These are phyloP conservation scores for Drosophila santomea DNA, from an alignment of 1,140 invertebrate genomes.

Conservation along the genomic window DNA sequence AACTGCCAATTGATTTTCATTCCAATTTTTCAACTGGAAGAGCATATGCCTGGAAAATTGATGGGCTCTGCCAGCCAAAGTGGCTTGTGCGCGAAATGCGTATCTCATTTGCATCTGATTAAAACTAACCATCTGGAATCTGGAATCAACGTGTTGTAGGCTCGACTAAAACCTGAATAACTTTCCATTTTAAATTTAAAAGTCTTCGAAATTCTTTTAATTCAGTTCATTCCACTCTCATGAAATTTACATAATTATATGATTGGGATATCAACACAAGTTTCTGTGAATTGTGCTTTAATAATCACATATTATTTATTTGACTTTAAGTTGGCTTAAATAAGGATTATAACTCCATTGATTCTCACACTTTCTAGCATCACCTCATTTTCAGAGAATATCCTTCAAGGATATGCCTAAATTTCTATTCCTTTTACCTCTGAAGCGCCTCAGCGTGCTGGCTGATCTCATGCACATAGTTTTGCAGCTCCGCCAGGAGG, in stretches of 20 bases:
- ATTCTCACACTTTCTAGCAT: too few species aligned
- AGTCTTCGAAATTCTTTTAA: neutral
- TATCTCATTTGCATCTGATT: conserved; percentile 46
- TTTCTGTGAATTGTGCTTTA: neutral
- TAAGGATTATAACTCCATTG: too few species aligned
- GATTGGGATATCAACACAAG: conserved; percentile 11
- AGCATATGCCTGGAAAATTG: conserved; percentile 5
- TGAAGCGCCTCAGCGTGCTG: conserved; percentile 87
- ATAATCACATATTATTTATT: neutral
- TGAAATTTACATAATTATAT: conserved; percentile 1
- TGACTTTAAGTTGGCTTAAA: too few species aligned
- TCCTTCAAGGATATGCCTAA: neutral
- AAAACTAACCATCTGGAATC: conserved; percentile 9
- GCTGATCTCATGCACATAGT: conserved; percentile 92
- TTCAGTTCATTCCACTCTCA: conserved; percentile 1
- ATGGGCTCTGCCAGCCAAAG: conserved; percentile 7
- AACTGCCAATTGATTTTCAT: conserved; percentile 32
- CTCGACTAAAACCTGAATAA: conserved; percentile 14
- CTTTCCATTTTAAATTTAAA: conserved; percentile 37
- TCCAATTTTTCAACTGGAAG: neutral
- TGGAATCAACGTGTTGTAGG: conserved; percentile 10
- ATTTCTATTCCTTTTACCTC: conserved; percentile 30
- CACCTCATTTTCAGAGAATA: neutral
- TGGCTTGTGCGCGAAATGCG: conserved; percentile 1
- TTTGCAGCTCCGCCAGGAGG: conserved; percentile 91